Conservation (phyloP, 2,113 vertebrate genomes). For the Anoplopoma fimbria region DNA sequence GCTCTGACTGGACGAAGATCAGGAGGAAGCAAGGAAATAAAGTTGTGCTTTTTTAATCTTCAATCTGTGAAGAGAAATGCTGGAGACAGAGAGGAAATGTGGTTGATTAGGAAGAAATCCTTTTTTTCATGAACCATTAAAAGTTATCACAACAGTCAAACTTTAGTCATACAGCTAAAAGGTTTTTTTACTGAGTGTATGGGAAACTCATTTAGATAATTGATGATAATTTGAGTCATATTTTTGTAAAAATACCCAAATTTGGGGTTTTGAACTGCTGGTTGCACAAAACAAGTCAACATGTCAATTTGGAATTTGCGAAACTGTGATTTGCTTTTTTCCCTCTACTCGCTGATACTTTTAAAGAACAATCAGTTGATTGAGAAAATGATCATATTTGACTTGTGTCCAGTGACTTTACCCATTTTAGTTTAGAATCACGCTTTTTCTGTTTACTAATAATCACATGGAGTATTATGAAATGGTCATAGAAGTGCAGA, state of each 20-base stretch:
- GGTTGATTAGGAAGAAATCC: background rate
- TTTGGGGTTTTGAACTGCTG: background rate
- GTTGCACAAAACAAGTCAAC: background rate
- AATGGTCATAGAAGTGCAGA: conserved; percentile 21
- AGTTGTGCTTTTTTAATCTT: conserved; percentile 48
- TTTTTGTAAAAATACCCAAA: too few species aligned
- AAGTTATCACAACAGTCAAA: background rate
- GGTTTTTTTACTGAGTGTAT: background rate
- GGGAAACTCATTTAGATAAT: background rate
- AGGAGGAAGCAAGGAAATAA: conserved; percentile 5
- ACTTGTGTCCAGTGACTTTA: background rate
- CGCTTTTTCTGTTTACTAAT: conserved; percentile 1
- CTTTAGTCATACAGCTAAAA: background rate
- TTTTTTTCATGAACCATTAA: background rate
- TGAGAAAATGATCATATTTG: background rate
- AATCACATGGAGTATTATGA: background rate
- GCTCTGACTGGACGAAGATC: conserved; percentile 5
- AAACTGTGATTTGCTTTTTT: background rate
- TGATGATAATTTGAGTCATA: background rate
- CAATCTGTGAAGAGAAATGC: conserved; percentile 60
- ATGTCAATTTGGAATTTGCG: background rate
- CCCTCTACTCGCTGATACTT: background rate
- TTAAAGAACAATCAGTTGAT: background rate
- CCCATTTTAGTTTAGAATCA: background rate
- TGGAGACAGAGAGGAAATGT: background rate